phyloP scores from a whole-genome alignment of 37 sponge, comb jelly and placozoan genomes.

The Halichondria panicea region DNA sequence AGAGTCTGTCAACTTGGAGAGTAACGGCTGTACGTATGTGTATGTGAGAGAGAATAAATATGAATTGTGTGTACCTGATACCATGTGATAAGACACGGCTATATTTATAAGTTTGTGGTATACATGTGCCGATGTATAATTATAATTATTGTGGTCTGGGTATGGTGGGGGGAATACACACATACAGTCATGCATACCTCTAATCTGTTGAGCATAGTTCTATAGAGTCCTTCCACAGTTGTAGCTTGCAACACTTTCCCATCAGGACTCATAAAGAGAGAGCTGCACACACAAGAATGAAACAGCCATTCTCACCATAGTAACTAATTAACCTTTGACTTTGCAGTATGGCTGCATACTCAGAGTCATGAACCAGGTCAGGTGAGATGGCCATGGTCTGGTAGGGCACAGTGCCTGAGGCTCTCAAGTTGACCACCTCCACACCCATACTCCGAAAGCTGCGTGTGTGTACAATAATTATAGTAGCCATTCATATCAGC shows the following conservation, averaged over 20 bases:
- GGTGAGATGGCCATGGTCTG: constrained; percentile 16
- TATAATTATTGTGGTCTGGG: constrained; percentile 3
- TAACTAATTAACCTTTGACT: constrained; percentile 20
- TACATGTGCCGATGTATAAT: no score
- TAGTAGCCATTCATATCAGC: no score
- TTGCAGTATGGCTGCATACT: constrained; percentile 30
- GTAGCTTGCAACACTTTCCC: not conserved
- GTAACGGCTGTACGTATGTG: no score
- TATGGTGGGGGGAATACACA: not conserved
- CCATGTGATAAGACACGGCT: no score
- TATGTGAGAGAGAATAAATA: no score
- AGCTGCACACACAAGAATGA: not conserved
- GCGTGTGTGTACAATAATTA: no score
- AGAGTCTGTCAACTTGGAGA: no score
- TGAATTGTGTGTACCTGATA: no score
- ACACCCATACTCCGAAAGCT: constrained; percentile 4
- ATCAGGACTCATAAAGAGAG: not conserved
- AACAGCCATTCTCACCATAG: not conserved
- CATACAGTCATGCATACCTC: constrained; percentile 7
- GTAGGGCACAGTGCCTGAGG: constrained; percentile 40
- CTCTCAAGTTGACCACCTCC: constrained; percentile 35
- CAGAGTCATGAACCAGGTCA: not conserved
- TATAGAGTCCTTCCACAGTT: constrained; percentile 29
- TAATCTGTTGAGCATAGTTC: constrained; percentile 8
- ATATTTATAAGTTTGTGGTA: no score